A percentile compares a stretch with the other conserved stretches of the same genome.
phyloP scores from a whole-genome alignment of 2,888 invertebrate species.

The Proisotoma minuta region DNA sequence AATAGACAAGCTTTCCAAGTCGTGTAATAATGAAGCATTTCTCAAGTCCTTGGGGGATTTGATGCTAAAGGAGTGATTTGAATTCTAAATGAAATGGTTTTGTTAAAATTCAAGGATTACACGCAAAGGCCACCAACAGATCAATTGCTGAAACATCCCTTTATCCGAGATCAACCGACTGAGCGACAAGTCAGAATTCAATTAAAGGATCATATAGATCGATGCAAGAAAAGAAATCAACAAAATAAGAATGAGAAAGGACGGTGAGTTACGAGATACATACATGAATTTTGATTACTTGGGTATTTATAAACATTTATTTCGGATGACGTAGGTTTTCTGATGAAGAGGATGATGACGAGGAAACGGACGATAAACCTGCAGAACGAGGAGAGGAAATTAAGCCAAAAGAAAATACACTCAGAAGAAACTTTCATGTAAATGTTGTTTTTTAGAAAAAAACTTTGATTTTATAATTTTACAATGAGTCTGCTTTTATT shows the following conservation, averaged over 20 bases:
- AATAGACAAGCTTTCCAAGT: neutral
- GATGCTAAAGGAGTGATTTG: too few relatives aligned
- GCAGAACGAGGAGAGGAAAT: conserved; percentile 89
- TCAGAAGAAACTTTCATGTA: conserved; percentile 91
- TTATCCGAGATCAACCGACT: conserved; percentile 97
- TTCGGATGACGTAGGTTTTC: conserved; percentile 44
- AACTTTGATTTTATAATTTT: neutral
- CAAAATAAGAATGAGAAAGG: conserved; percentile 58
- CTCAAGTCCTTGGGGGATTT: too few relatives aligned
- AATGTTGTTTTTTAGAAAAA: neutral
- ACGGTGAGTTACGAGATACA: conserved; percentile 49
- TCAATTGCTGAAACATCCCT: conserved; percentile 92
- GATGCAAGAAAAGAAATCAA: conserved; percentile 76
- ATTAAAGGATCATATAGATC: conserved; percentile 98
- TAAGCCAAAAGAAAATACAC: conserved; percentile 84
- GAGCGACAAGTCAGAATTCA: conserved; percentile 93
- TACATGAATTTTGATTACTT: neutral
- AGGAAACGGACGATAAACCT: conserved; percentile 86
- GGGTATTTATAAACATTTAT: conserved; percentile 32
- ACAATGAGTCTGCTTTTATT: neutral
- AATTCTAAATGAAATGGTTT: conserved; percentile 15
- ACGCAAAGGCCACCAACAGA: conserved; percentile 98
- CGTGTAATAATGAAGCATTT: neutral
- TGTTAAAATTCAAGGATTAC: conserved; percentile 86
- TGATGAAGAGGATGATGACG: conserved; percentile 58